These are phyloP conservation scores for Plutella xylostella DNA, from an alignment of 2,888 invertebrate genomes.

Conservation along the genomic window DNA sequence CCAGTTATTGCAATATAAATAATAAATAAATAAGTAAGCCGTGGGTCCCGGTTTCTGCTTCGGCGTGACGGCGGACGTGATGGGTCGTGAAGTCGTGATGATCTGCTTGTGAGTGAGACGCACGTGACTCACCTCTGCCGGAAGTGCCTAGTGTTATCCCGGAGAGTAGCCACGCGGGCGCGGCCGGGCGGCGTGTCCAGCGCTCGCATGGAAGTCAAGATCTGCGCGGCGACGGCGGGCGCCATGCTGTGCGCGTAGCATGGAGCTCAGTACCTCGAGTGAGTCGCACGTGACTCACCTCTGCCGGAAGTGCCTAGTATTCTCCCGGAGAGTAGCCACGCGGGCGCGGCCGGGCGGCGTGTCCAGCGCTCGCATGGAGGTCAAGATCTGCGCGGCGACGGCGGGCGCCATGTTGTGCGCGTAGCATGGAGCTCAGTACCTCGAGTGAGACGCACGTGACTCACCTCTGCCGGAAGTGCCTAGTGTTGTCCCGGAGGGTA, in stretches of 20 bases:
- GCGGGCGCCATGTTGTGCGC: slow-evolving; percentile 91
- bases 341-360: slow-evolving; percentile 81
- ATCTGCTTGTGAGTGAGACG: no score
- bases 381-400: slow-evolving; percentile 90
- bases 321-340: slow-evolving; percentile 79
- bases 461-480: slow-evolving; percentile 28
- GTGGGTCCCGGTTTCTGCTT: no score
- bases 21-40: no score
- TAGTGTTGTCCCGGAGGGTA: slow-evolving; percentile 82
- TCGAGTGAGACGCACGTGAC: neutral
- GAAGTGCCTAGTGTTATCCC: slow-evolving; percentile 77
- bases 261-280: no score
- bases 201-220: slow-evolving; percentile 87
- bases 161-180: slow-evolving; percentile 79
- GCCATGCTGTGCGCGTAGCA: slow-evolving; percentile 91
- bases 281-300: neutral
- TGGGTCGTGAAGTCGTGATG: no score
- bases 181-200: slow-evolving; percentile 84
- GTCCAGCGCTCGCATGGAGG: slow-evolving; percentile 88
- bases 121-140: neutral
- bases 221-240: slow-evolving; percentile 91
- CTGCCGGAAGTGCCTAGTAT: slow-evolving; percentile 67
- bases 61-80: no score
- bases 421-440: slow-evolving; percentile 88
- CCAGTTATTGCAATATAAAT: no score